Evolutionary conservation across 2,888 invertebrate species (phyloP).

Genomic region (Apodemia hepburni): DNA sequence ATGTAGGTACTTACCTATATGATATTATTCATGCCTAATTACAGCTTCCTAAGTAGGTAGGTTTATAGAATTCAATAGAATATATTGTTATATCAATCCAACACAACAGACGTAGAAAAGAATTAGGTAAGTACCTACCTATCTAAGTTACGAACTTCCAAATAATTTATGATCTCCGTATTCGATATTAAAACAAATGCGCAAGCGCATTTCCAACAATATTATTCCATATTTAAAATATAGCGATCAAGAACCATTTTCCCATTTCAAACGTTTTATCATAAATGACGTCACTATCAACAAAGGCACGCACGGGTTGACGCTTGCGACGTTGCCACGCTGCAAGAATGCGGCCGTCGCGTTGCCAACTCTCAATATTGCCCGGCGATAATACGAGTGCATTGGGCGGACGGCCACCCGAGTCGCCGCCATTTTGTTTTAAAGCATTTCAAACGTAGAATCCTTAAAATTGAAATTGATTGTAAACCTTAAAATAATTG

Average conservation of each 20-base stretch:
- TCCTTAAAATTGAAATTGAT: background rate
- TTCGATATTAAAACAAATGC: background rate
- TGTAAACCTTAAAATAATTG: background rate
- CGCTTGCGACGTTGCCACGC: slow-evolving; percentile 62
- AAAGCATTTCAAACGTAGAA: slow-evolving; percentile 21
- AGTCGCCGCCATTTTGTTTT: slow-evolving; percentile 61
- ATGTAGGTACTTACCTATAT: too few species aligned
- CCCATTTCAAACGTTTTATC: slow-evolving; percentile 55
- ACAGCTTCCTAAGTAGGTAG: too few species aligned
- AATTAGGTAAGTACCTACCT: too few species aligned
- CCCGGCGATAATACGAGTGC: slow-evolving; percentile 58
- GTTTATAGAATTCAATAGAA: too few species aligned
- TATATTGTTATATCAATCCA: too few species aligned
- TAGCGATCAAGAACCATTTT: slow-evolving; percentile 39
- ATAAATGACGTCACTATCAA: slow-evolving; percentile 51
- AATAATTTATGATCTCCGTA: background rate
- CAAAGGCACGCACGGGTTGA: slow-evolving; percentile 56
- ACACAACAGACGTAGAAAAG: too few species aligned
- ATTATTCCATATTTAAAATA: slow-evolving; percentile 11
- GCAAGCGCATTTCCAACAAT: background rate
- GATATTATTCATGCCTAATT: too few species aligned
- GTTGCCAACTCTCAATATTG: slow-evolving; percentile 60
- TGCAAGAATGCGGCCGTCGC: slow-evolving; percentile 67
- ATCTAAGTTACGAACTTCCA: background rate
- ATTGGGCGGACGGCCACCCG: slow-evolving; percentile 67